Base-by-base conservation (phyloP, 1,140 invertebrate species). In the Eumeta japonica region DNA sequence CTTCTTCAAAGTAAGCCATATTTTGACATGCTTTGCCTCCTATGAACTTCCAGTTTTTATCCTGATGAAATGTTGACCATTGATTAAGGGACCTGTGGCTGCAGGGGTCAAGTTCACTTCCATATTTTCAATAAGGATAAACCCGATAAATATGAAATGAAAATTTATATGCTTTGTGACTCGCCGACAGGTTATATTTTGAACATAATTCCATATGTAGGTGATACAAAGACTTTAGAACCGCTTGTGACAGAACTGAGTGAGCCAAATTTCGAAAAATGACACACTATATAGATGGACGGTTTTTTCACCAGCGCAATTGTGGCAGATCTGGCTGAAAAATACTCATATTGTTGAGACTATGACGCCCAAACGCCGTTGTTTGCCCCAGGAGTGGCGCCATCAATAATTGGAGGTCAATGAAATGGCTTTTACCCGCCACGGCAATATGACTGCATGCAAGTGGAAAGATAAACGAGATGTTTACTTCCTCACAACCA, bases 71-170 rank as follows among this genome's bases (percentile, higher is more conserved):
- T 51, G 38, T 16, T 68, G 12, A 73, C 62, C 32, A 51, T 72
- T 27, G 62, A 76, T 52, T 61, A 79, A 48, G 58, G 58, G 35
- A 49, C 76, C 15, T 44, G 53, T 45, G 39, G 45, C 13, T 77
- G 73, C 41, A 39, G 62, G n/a, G 67, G 66, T 29, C 37, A 59
- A 15, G 71, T 62, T 38, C 20, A 34, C 28, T 76, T 76, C 35
- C 45, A 49, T 11, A 63, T 70, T 37, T 76, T 63, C 37, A 70
- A 76, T 16, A 64, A 64, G 34, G 48, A 41, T 28, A 71, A 63
- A 35, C 61, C 55, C 11, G 46, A 41, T 24, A 63, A 65, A 48
- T 65, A 64, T 43, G 59, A 55, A 5, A 52, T 71, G n/a, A 71
- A 68, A 56, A 45, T 68, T 7, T 62, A 46, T 46, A 47, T 50